phyloP scores from a whole-genome alignment of 2,113 vertebrate species.

The Pluvialis apricaria region DNA sequence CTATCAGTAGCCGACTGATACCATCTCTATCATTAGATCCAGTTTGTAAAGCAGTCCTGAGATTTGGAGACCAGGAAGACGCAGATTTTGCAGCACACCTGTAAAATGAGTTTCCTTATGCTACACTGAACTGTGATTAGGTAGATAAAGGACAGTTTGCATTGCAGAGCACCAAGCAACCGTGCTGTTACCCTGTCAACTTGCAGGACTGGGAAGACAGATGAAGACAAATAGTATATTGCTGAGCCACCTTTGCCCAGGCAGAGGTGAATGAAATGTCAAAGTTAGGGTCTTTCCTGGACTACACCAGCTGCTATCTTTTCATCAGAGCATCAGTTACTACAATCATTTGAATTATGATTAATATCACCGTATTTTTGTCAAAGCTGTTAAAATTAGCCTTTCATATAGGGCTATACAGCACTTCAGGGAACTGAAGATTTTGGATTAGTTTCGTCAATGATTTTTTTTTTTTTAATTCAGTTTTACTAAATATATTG shows the following conservation, averaged over 20 bases:
- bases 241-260: not conserved
- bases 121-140: not conserved
- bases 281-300: not conserved
- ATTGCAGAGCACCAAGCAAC: slow-evolving; percentile 24
- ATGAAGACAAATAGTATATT: slow-evolving; percentile 36
- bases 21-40: not conserved
- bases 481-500: not conserved
- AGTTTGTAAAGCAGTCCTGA: not conserved
- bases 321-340: not conserved
- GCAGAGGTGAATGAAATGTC: slow-evolving; percentile 18
- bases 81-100: not conserved
- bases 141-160: slow-evolving; percentile 24
- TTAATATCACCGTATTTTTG: slow-evolving; percentile 10
- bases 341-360: slow-evolving; percentile 15
- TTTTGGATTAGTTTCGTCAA: not conserved
- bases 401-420: not conserved
- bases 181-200: not conserved
- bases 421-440: not conserved
- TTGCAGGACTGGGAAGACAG: not conserved
- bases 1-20: not conserved
- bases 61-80: not conserved
- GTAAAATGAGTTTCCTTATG: slow-evolving; percentile 19
- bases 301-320: not conserved
- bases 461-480: not conserved
- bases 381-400: slow-evolving; percentile 39